Evolutionary conservation across 2,888 invertebrate species (phyloP), one percentile per base, ranked within the genome.

Genomic region (Cheilosia impressa): DNA sequence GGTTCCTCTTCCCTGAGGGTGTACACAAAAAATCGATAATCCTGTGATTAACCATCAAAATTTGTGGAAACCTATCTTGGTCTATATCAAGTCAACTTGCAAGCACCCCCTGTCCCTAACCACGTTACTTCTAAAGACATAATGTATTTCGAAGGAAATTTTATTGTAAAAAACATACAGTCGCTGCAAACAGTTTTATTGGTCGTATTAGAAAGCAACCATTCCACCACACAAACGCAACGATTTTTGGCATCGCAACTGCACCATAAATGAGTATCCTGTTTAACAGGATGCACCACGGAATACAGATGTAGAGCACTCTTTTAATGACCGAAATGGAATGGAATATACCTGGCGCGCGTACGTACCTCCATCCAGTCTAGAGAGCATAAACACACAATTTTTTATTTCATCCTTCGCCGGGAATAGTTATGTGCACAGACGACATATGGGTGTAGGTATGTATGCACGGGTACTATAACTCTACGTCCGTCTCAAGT

Each of bases 401-500:
- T 50, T 63, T 55, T 9, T 7, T 31, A 9, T 31, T 31, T 27
- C 6, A 38, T 68, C 66, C 62, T 45, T 66, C 27, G 45, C 34
- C 71, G 24, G 77, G 53, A 65, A 84, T 84, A 79, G 79, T 84
- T 68, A 45, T 79, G 38, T 52, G 41, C 52, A 53, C 22, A 55
- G 31, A 38, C 38, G 38, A 38, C 13, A 47, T 53, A 84, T 79
- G 69, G 73, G 79, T 68, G 38, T 79, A 34, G 63, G 19, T 43
- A 31, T 53, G 38, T 69, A 19, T 53, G 43, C 52, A 22, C 52
- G 79, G 65, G 83, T 84, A 79, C 75, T 71, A 75, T 75, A 79
- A 66, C 84, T 84, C 79, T 75, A 84, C 79, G 75, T 84, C 79
- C 84, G 84, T 84, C 84, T 84, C 84, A 84, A 84, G 84, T 84